Evolutionary conservation across 2,797 vertebrate species (phyloP), one percentile per base, ranked within the genome.

Genomic region (Danio tinwini): DNA sequence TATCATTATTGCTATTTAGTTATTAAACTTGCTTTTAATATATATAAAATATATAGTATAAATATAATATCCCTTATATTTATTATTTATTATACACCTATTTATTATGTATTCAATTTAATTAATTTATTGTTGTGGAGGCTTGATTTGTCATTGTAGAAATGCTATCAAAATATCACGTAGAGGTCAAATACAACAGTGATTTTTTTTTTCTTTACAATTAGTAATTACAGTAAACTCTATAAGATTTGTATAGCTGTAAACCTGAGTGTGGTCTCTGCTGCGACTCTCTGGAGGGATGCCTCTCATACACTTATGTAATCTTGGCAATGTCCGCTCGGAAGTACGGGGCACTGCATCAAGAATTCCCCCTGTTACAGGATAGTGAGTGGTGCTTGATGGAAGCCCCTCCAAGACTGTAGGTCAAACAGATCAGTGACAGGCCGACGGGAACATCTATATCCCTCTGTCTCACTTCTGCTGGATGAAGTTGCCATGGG

Each of bases 361-460:
- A 86, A 87, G 85, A 90, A 91, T 91, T 86, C 86, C 85, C 13
- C 21, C 13, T 21, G 19, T 59, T 83, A 80, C 84, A 78, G 45
- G 63, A 76, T 69, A 81, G 82, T 65, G 47, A 78, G 61, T 68
- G 56, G 78, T 17, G 67, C 87, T 81, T 79, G 70, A 52, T 83
- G 49, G 62, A 74, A 74, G 71, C 59, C 67, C 49, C 83, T 84
- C 75, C 0, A 82, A 81, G 82, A 87, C 80, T 91, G 88, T 90
- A 91, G 93, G 93, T 93, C 93, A 93, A 90, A 90, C 86, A 75
- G 90, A 93, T 93, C 91, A 84, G 85, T 89, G 85, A 85, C 86
- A 82, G 47, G 52, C 59, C 81, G 86, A 49, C 14, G 14, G 83
- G 86, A 88, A 90, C 90, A 90, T 91, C 86, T 88, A 86, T 85